These are phyloP conservation scores for Drosophila rufa DNA, from an alignment of 1,140 invertebrate genomes.

Conservation along the genomic window DNA sequence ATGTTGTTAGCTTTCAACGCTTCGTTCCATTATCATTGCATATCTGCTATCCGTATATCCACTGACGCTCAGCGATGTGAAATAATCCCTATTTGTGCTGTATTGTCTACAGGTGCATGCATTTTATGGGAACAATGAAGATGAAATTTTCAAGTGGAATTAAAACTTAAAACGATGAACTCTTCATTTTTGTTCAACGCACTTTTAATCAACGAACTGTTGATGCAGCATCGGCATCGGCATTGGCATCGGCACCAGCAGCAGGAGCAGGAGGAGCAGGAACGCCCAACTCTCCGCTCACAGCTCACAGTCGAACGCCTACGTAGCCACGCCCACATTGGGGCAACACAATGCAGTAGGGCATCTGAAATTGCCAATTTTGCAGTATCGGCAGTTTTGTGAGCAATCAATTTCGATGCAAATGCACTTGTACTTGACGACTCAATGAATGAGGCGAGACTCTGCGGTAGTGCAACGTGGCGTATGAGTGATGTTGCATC, in stretches of 20 bases:
- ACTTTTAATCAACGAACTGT: conserved; percentile 82
- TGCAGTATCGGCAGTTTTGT: conserved; percentile 78
- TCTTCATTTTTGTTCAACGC: conserved; percentile 63
- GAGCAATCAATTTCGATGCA: conserved; percentile 83
- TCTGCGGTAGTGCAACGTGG: conserved; percentile 44
- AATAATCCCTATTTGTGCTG: background rate
- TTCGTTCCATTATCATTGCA: too few relatives aligned
- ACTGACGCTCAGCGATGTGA: background rate
- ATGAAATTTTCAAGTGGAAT: conserved; percentile 22
- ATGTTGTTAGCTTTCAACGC: too few relatives aligned
- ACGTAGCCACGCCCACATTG: conserved; percentile 40
- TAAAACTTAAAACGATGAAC: conserved; percentile 38
- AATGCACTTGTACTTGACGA: conserved; percentile 83
- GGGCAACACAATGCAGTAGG: conserved; percentile 38
- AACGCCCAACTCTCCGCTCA: conserved; percentile 3
- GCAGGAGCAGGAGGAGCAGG: background rate
- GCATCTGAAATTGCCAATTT: conserved; percentile 74
- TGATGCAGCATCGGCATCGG: conserved; percentile 57
- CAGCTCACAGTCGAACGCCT: conserved; percentile 13
- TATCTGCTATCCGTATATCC: background rate
- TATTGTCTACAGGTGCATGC: conserved; percentile 3
- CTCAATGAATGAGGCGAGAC: conserved; percentile 75
- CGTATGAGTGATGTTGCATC: conserved; percentile 65
- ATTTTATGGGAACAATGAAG: conserved; percentile 15
- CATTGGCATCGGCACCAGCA: background rate